Evolutionary conservation across 1,140 invertebrate species (phyloP), one percentile per base, ranked within the genome.

Genomic region (Subanguina moxae): DNA sequence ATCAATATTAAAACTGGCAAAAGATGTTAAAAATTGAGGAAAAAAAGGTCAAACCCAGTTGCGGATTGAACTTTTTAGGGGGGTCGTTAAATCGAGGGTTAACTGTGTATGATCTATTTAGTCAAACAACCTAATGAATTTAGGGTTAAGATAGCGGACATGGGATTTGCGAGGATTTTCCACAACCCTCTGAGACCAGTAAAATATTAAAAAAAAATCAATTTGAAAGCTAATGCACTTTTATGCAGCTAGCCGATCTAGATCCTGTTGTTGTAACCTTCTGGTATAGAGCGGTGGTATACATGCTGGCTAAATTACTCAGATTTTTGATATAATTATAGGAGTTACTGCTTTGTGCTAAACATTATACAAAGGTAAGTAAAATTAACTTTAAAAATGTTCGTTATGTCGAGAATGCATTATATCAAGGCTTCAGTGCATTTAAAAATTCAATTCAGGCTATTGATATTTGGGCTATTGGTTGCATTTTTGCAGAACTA

Each of bases 181-280:
- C 97, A 98, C 87, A 92, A 93, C 1, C 96, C 96, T 1, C 84
- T 99, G 23, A 99, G 98, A 84, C 46, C 57, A 30, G 42, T 30
- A 52, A n/a, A 59, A 19, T 61, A 28, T 57, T 66, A 8, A 13
- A 62, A 65, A 61, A 48, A n/a, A 17, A 25, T 32, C n/a, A n/a
- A 23, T 15, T 21, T 52, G 8, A 19, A 30, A 66, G n/a, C n/a
- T 21, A 25, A 17, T 21, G 13, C 9, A 28, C 30, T 62, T n/a
- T 59, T 66, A 23, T 57, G 38, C 94, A 96, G 0, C 85, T 99
- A 42, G 93, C 93, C 23, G 93, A 96, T 86, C 86, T 99, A 68
- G 96, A 99, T 88, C 96, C 96, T 57, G 96, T 99, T 25, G 96
- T 99, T 56, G 96, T 99, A 25, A 99, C 96, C 70, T 99, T 99